Evolutionary conservation across 2,888 invertebrate genomes (phyloP), one percentile per base, ranked within the genome.

Genomic region (Hybos culiciformis): DNA sequence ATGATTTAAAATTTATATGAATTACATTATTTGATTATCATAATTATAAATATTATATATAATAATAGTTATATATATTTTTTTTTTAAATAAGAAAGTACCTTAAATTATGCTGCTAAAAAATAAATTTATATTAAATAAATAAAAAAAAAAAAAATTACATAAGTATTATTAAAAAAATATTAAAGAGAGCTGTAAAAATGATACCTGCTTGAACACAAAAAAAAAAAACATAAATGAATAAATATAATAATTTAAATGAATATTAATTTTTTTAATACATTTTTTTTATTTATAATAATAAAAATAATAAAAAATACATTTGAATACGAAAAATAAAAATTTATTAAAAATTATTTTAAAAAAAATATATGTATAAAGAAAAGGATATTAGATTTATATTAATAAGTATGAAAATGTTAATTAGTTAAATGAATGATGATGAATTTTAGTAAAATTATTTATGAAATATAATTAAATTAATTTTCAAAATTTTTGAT

Each of bases 101-200:
- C 29, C 29, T 29, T 29, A 29, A 29, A 5, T 5, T 12, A 26
- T 12, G 42, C 44, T 46, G 44, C n/a, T 33, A 33, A 39, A 33
- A 41, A 15, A 38, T 42, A 26, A 44, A 39, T 34, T 23, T 41
- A 32, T 7, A 14, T 15, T 14, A 32, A 32, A 32, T n/a, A 37
- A 23, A 45, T 41, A 45, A 23, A 44, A n/a, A 43, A 50, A 52
- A 48, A 50, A 50, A 54, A 53, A 51, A 48, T 46, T 45, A 40
- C 43, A 39, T 39, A 48, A 50, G 50, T 46, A 52, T 47, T 44
- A 51, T 51, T 53, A 60, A 62, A 62, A 61, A 63, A 62, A 56
- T 54, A 53, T 62, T 61, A 60, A 59, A 57, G 56, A 55, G 61
- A 63, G 63, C 62, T 63, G 62, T 62, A 63, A 61, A 62, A 62